Percentiles rank a stretch among this genome's conserved stretches.
These are phyloP conservation scores for Oreamnos americanus DNA, from an alignment of 2,113 vertebrate genomes.

Conservation along the genomic window DNA sequence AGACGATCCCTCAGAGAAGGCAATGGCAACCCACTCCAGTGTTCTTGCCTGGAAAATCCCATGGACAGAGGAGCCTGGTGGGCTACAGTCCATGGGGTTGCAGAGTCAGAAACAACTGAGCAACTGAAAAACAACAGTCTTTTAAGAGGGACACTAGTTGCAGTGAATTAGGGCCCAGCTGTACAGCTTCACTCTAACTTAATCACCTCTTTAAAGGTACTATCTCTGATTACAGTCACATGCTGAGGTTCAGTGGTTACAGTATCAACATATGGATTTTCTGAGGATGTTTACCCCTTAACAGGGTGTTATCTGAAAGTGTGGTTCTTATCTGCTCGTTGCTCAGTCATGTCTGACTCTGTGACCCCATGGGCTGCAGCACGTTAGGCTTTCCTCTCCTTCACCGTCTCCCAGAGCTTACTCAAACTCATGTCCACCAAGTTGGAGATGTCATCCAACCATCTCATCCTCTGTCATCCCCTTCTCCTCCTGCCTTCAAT, in stretches of 20 bases:
- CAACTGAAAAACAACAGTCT: background rate
- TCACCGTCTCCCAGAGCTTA: background rate
- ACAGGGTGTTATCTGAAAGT: background rate
- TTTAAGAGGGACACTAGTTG: background rate
- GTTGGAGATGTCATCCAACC: background rate
- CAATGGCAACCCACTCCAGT: background rate
- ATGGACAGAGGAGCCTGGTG: background rate
- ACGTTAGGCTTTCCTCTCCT: background rate
- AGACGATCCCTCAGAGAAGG: background rate
- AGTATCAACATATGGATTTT: background rate
- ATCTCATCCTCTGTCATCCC: background rate
- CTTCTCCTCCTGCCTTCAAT: background rate
- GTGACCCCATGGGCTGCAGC: accelerated
- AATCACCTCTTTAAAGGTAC: background rate
- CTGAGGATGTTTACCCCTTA: background rate
- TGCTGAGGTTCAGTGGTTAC: background rate
- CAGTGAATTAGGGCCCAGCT: background rate
- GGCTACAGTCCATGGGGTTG: background rate
- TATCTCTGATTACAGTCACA: background rate
- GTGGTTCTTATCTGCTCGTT: background rate
- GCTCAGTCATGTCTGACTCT: accelerated
- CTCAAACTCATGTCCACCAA: background rate
- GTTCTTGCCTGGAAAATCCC: background rate
- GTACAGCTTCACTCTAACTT: background rate
- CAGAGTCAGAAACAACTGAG: background rate